These are phyloP conservation scores for Zygaena filipendulae DNA, from an alignment of 2,888 invertebrate species.

Conservation along the genomic window DNA sequence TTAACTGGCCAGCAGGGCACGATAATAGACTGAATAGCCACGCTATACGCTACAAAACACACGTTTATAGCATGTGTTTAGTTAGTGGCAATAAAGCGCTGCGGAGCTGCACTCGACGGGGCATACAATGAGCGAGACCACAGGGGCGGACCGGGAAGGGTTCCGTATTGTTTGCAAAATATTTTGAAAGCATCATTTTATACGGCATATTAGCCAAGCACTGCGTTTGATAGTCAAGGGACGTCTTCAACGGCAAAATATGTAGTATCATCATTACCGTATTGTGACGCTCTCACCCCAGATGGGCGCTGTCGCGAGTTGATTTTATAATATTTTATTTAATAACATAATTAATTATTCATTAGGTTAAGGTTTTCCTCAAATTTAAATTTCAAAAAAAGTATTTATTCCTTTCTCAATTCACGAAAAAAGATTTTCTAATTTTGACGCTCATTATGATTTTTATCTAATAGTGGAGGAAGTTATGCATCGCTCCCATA, in stretches of 20 bases:
- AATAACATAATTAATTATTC: no score
- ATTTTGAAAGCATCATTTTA: slow-evolving; percentile 67
- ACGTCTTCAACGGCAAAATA: slow-evolving; percentile 49
- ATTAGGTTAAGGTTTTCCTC: no score
- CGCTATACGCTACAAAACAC: no score
- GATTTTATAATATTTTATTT: no score
- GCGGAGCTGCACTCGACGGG: slow-evolving; percentile 47
- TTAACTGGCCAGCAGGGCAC: no score
- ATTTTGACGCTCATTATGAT: no score
- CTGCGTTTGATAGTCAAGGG: slow-evolving; percentile 60
- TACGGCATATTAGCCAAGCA: slow-evolving; percentile 57
- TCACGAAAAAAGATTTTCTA: no score
- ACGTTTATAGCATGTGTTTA: slow-evolving; percentile 25
- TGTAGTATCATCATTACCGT: slow-evolving; percentile 57
- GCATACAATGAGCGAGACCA: slow-evolving; percentile 30
- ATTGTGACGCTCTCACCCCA: slow-evolving; percentile 34
- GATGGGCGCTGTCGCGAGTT: no score
- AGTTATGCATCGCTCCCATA: no score
- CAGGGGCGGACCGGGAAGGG: slow-evolving; percentile 40
- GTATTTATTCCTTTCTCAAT: no score
- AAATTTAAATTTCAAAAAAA: slow-evolving; percentile 21
- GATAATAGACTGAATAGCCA: no score
- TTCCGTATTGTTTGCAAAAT: slow-evolving; percentile 63
- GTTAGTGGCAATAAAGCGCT: slow-evolving; percentile 20
- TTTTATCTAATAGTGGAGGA: no score